These are phyloP conservation scores for Odontomyia ornata DNA, from an alignment of 2,888 invertebrate species.

Conservation along the genomic window DNA sequence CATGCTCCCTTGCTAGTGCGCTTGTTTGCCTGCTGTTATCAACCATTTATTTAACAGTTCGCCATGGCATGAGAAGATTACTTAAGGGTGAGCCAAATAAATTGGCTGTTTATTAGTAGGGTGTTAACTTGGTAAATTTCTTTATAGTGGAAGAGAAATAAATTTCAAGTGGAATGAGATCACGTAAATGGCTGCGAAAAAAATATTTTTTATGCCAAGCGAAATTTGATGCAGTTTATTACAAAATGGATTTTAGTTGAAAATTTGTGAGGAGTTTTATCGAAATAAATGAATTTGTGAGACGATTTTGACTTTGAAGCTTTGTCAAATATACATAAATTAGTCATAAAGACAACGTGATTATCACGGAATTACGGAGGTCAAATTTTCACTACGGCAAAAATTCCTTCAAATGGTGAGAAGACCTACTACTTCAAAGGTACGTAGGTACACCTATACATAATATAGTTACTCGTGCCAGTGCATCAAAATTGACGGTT, in stretches of 20 bases:
- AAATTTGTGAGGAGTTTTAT: too few relatives aligned
- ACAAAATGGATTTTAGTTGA: too few relatives aligned
- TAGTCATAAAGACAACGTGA: too few relatives aligned
- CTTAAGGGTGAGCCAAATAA: constrained; percentile 50
- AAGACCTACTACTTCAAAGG: background rate
- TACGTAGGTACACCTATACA: background rate
- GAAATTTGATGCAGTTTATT: background rate
- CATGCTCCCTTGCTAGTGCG: background rate
- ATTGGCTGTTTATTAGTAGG: constrained; percentile 51
- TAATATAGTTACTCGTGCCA: background rate
- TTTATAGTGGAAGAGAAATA: constrained; percentile 43
- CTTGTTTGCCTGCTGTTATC: constrained; percentile 18
- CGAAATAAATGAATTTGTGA: too few relatives aligned
- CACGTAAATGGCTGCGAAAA: constrained; percentile 47
- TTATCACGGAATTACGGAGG: background rate
- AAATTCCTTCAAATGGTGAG: background rate
- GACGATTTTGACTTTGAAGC: too few relatives aligned
- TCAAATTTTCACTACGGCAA: background rate
- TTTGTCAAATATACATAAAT: too few relatives aligned
- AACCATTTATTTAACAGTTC: constrained; percentile 40
- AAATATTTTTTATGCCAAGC: background rate
- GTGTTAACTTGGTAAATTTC: constrained; percentile 51
- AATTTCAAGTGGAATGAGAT: constrained; percentile 44
- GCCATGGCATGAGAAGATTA: constrained; percentile 41
- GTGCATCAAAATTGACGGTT: background rate